These are phyloP conservation scores for Ursus arctos DNA, from an alignment of 2,113 vertebrate species.

Conservation along the genomic window DNA sequence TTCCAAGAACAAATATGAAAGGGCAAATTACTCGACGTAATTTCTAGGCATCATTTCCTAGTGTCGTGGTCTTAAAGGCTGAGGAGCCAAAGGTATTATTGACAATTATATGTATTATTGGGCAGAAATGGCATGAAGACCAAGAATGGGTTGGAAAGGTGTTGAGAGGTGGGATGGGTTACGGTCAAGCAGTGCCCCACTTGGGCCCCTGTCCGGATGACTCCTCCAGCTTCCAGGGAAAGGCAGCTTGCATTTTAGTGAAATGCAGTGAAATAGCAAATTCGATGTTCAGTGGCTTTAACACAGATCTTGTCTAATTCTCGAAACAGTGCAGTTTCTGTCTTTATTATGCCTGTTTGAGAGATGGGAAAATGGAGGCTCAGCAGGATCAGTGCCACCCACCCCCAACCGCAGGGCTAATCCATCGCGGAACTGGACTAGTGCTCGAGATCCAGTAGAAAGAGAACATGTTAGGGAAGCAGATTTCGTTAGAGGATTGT, in stretches of 20 bases:
- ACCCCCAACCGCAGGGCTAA: accelerated
- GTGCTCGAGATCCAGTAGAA: accelerated
- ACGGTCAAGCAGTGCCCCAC: accelerated
- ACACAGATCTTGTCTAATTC: accelerated
- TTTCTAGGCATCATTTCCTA: not conserved
- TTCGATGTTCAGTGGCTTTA: not conserved
- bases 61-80: not conserved
- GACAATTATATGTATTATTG: not conserved
- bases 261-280: not conserved
- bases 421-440: accelerated
- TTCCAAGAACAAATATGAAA: not conserved
- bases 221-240: not conserved
- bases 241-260: not conserved
- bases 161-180: not conserved
- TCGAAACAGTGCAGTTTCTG: not conserved
- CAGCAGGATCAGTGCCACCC: accelerated
- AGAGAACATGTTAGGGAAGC: accelerated
- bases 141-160: too few relatives aligned
- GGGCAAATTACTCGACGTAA: not conserved
- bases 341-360: not conserved
- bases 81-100: not conserved
- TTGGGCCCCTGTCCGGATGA: too few relatives aligned
- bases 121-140: not conserved
- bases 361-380: not conserved
- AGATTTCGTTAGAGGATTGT: accelerated